phyloP scores from a whole-genome alignment of 2,888 invertebrate genomes.

The Chymomyza caudatula region DNA sequence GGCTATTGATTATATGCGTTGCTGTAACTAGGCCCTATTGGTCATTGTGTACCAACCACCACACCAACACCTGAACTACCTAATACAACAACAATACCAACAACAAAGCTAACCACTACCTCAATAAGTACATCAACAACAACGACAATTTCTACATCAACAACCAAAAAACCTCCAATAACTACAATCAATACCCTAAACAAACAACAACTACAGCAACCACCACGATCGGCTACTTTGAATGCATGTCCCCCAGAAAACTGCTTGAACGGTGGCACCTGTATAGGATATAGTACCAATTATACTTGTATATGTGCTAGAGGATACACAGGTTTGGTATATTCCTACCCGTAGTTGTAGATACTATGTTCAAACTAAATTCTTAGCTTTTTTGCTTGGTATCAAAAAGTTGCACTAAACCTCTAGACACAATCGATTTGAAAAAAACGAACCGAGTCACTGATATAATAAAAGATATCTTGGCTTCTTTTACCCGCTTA shows the following conservation, averaged over 20 bases:
- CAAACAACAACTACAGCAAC: slow-evolving; percentile 32
- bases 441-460: too few species aligned
- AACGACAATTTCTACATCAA: slow-evolving; percentile 28
- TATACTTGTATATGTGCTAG: slow-evolving; percentile 86
- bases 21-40: slow-evolving; percentile 75
- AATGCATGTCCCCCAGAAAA: slow-evolving; percentile 78
- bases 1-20: not conserved
- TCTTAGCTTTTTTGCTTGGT: not conserved
- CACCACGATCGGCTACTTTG: slow-evolving; percentile 75
- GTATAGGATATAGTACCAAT: slow-evolving; percentile 82
- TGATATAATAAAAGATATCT: not conserved
- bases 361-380: not conserved
- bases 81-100: slow-evolving; percentile 35
- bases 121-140: slow-evolving; percentile 35
- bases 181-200: slow-evolving; percentile 44
- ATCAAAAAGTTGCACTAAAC: slow-evolving; percentile 36
- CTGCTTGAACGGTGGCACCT: slow-evolving; percentile 87
- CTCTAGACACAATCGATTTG: not conserved
- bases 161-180: slow-evolving; percentile 27
- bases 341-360: not conserved
- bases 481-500: slow-evolving; percentile 24
- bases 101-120: slow-evolving; percentile 35
- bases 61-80: slow-evolving; percentile 60
- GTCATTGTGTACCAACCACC: slow-evolving; percentile 76
- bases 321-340: slow-evolving; percentile 82